Base-by-base conservation (phyloP, 2,888 invertebrate genomes). In the Nephrocerus scutellatus region DNA sequence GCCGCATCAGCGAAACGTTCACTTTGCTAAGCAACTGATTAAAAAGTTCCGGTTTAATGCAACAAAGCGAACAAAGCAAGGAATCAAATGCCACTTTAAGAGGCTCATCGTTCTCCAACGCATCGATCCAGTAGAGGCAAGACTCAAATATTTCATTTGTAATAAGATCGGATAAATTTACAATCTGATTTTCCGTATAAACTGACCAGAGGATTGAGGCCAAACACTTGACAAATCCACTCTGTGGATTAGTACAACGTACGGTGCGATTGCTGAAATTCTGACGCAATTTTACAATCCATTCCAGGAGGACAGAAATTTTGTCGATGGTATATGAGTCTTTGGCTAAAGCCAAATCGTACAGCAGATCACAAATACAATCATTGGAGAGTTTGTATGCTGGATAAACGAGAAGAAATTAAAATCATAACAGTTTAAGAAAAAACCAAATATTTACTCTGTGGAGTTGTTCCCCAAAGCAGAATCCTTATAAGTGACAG, bases 31-130 rank as follows among this genome's bases (percentile, higher is more conserved):
- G 67, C 20, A 91, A 63, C 49, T 77, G 71, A 30, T 78, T 79
- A 59, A 89, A 91, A 36, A 85, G 70, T 46, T 82, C 80, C 0
- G 88, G 84, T 50, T 82, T 77, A 20, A 89, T 84, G 64, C 82
- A 85, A 66, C 90, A 91, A 58, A 90, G 74, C 5, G 90, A 82
- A 63, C 91, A 92, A 32, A 92, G 67, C 37, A 89, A 76, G 56
- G 84, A 79, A 67, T 92, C 89, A n/a, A 92, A 75, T 0, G 89
- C 78, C 54, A 81, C 79, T 68, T 91, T 91, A 34, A 91, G 70
- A 2, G 83, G 77, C 37, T 82, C 79, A 39, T 79, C 76, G 26
- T 79, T 76, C 13, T 79, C 76, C 30, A 86, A 71, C n/a, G 74
- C 72, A 37, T 78, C 72, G 14, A 84, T 80, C 83, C 91, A 88